These are phyloP conservation scores for Cantharis rustica DNA, from an alignment of 2,888 invertebrate species.

Conservation along the genomic window DNA sequence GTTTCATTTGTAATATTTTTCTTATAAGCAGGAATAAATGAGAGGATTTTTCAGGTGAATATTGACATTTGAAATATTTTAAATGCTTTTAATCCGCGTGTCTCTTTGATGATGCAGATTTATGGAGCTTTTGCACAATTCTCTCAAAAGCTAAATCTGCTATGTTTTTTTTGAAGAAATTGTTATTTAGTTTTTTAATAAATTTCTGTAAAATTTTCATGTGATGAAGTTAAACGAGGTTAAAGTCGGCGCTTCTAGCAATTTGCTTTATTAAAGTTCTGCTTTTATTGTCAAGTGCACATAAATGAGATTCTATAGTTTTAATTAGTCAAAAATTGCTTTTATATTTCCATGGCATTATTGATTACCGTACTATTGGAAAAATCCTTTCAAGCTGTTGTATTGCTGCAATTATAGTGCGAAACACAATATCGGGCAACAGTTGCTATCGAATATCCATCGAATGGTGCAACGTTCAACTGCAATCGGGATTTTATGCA, in stretches of 20 bases:
- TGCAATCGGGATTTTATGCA: neutral
- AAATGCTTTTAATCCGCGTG: neutral
- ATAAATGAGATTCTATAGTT: neutral
- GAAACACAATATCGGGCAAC: neutral
- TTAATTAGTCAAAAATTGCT: neutral
- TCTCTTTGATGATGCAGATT: neutral
- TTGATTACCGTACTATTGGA: neutral
- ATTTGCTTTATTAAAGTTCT: neutral
- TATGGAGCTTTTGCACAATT: neutral
- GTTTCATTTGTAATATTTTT: neutral
- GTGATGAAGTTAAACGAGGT: neutral
- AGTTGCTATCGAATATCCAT: neutral
- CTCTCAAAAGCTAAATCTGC: neutral
- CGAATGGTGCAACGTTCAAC: neutral
- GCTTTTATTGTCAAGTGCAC: neutral
- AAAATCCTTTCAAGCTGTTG: constrained; percentile 1
- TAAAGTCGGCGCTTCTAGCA: neutral
- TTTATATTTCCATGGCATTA: neutral
- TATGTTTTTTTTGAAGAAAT: neutral
- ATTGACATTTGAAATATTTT: neutral
- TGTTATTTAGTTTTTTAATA: neutral
- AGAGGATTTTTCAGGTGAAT: neutral
- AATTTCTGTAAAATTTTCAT: neutral
- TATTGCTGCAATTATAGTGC: neutral
- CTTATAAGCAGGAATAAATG: neutral